These are phyloP conservation scores for Drosophila paracracens DNA, from an alignment of 2,888 invertebrate genomes.

Conservation along the genomic window DNA sequence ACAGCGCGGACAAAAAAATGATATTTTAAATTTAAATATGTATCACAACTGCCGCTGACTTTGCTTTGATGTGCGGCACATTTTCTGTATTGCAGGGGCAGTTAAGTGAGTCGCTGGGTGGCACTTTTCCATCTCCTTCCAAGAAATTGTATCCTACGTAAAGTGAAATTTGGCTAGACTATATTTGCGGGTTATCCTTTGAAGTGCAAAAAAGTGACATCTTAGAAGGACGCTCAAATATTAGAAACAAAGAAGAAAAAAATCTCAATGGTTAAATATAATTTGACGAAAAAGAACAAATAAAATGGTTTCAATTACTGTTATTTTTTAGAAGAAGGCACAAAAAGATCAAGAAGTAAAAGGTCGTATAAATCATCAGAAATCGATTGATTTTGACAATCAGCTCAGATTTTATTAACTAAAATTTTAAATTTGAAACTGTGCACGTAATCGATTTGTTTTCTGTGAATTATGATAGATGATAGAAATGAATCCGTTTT, in stretches of 20 bases:
- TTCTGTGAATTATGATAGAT: no score
- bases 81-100: conserved; percentile 14
- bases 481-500: no score
- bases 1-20: conserved; percentile 20
- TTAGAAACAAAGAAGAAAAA: neutral
- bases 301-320: neutral
- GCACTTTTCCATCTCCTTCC: conserved; percentile 10
- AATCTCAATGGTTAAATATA: conserved; percentile 7
- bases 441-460: no score
- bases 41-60: conserved; percentile 16
- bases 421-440: neutral
- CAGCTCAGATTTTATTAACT: neutral
- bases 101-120: neutral
- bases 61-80: conserved; percentile 50
- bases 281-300: neutral
- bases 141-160: conserved; percentile 32
- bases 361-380: neutral
- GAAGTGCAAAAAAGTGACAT: conserved; percentile 46
- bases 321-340: neutral
- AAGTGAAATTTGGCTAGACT: conserved; percentile 46
- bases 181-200: conserved; percentile 34
- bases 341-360: neutral
- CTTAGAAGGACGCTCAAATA: conserved; percentile 33
- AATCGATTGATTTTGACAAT: neutral
- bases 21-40: conserved; percentile 42